Evolutionary conservation across 2,113 vertebrate species (phyloP), one percentile per base, ranked within the genome.

Genomic region (Mola mola): DNA sequence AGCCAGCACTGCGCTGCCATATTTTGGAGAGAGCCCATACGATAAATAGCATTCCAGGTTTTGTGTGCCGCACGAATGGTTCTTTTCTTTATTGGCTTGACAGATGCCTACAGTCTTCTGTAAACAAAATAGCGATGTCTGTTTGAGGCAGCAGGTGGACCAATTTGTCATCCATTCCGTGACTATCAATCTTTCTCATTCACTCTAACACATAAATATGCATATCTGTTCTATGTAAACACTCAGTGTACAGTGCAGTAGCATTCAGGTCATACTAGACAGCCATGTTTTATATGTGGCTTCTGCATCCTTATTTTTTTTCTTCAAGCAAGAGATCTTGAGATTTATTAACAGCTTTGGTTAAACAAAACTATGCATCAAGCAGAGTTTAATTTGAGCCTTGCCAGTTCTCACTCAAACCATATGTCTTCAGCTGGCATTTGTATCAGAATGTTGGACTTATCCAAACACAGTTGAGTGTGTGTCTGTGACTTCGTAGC

Each of bases 381-480:
- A 80, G 72, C 44, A 42, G 66, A 73, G 75, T 83, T 86, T 82
- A 78, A 83, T 82, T 79, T 79, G 66, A 81, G 70, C 61, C 72
- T 66, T 68, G 41, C 72, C 72, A 82, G 73, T 70, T 78, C 75
- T 82, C 66, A 71, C 75, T 79, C 68, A 75, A 76, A 72, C 70
- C 77, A 75, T 72, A 80, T 69, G 70, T 88, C 79, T 82, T 71
- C 47, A 57, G 48, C 60, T 86, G 79, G 75, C 80, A 69, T 82
- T 78, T 84, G 77, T 86, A 76, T 88, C 77, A 65, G 65, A 69
- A 40, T 84, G 87, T 85, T 78, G 49, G 70, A 67, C 76, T 76
- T 88, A 68, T 85, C 87, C 68, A 90, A 89, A 89, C 88, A 88
- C 67, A 58, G 76, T 77, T 75, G 75, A 75, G 77, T 74, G 70